Evolutionary conservation across 2,888 invertebrate genomes (phyloP).

Genomic region (Hirtodrosophila trivittata): DNA sequence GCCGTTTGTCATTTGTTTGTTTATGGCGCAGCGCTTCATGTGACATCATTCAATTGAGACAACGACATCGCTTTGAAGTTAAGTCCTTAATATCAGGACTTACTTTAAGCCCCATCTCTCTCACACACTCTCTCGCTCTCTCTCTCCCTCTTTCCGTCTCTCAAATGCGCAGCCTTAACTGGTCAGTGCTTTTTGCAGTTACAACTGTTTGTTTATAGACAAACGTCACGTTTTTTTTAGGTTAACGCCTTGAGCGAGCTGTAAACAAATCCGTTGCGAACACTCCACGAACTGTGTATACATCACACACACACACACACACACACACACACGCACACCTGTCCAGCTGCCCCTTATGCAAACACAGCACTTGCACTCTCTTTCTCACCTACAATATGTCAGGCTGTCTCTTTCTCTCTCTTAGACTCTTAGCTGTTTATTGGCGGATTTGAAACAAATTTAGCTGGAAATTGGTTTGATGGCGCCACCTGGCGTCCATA

Average conservation of each 20-base stretch:
- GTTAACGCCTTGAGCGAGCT: conserved; percentile 37
- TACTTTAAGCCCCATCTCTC: neutral
- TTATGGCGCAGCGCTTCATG: conserved; percentile 43
- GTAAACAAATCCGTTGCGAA: conserved; percentile 37
- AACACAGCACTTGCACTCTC: neutral
- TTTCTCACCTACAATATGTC: neutral
- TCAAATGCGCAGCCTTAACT: conserved; percentile 11
- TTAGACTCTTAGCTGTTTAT: conserved; percentile 12
- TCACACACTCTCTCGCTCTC: conserved; percentile 6
- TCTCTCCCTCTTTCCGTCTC: too few species aligned
- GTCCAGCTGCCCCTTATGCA: neutral
- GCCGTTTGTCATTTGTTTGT: conserved; percentile 54
- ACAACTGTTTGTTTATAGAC: conserved; percentile 22
- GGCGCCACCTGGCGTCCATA: conserved; percentile 52
- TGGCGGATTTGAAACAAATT: conserved; percentile 23
- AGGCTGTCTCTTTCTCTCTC: neutral
- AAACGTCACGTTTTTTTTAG: conserved; percentile 29
- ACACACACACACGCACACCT: neutral
- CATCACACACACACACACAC: neutral
- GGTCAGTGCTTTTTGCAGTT: neutral
- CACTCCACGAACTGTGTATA: neutral
- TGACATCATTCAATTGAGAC: conserved; percentile 69
- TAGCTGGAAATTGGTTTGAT: conserved; percentile 30
- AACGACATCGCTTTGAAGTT: conserved; percentile 39
- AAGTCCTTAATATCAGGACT: conserved; percentile 10